Evolutionary conservation across 1,140 invertebrate species (phyloP).

Genomic region (Teleogryllus occipitalis): DNA sequence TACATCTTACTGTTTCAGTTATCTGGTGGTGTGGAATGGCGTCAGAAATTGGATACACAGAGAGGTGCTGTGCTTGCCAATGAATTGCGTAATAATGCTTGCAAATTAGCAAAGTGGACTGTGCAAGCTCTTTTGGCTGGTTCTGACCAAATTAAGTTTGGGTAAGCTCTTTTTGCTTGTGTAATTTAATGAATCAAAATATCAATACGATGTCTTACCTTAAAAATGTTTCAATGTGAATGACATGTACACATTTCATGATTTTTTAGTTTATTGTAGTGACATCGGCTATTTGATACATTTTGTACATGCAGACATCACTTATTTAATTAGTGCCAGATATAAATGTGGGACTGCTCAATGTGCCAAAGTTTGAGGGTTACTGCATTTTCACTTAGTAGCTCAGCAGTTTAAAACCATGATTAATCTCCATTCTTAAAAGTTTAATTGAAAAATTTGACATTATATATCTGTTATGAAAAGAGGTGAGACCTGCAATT

Average conservation of each 20-base stretch:
- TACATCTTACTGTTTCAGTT: conserved; percentile 37
- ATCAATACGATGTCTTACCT: neutral
- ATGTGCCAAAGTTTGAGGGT: too few relatives aligned
- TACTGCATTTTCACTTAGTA: too few relatives aligned
- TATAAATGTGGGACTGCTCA: too few relatives aligned
- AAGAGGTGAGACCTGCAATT: too few relatives aligned
- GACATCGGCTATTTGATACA: too few relatives aligned
- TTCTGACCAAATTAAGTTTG: conserved; percentile 97
- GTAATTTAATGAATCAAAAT: neutral
- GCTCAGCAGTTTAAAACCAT: too few relatives aligned
- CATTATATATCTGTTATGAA: too few relatives aligned
- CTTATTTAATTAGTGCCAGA: too few relatives aligned
- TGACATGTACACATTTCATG: neutral
- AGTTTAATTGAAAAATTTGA: too few relatives aligned
- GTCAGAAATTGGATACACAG: conserved; percentile 94
- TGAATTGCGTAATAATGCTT: conserved; percentile 96
- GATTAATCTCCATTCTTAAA: too few relatives aligned
- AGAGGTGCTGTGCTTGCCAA: conserved; percentile 96
- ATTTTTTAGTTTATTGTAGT: too few relatives aligned
- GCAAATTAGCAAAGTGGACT: conserved; percentile 99
- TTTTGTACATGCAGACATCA: too few relatives aligned
- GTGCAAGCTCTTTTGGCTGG: conserved; percentile 92
- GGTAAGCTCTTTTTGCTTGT: conserved; percentile 39
- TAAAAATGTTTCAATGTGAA: neutral
- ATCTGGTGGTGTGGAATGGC: conserved; percentile 95